These are phyloP conservation scores for Drusus annulatus DNA, from an alignment of 1,140 invertebrate genomes.

Conservation along the genomic window DNA sequence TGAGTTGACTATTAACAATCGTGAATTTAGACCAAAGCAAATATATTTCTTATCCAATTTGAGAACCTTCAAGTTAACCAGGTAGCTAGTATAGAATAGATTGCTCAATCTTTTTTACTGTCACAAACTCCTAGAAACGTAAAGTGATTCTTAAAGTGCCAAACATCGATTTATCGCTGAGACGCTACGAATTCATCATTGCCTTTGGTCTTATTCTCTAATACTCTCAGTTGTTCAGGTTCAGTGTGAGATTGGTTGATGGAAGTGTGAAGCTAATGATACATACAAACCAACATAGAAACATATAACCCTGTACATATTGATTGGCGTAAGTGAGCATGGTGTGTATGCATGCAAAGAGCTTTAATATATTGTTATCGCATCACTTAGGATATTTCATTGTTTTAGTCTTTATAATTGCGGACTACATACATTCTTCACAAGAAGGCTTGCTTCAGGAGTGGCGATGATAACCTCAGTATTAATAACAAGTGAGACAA, in stretches of 20 bases:
- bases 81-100: too few species aligned
- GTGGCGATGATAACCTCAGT: constrained; percentile 24
- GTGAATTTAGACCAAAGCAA: too few species aligned
- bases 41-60: too few species aligned
- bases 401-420: constrained; percentile 25
- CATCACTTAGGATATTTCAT: constrained; percentile 48
- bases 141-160: constrained; percentile 31
- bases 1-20: too few species aligned
- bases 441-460: not conserved
- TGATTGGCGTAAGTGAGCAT: constrained; percentile 36
- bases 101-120: constrained; percentile 1
- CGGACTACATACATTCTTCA: constrained; percentile 23
- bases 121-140: constrained; percentile 18
- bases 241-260: not conserved
- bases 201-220: too few species aligned
- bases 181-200: not conserved
- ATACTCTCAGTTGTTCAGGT: too few species aligned
- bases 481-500: constrained; percentile 43
- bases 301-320: not conserved
- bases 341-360: constrained; percentile 50
- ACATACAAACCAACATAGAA: too few species aligned
- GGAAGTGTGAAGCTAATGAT: not conserved
- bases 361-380: constrained; percentile 54
- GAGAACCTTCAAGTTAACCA: too few species aligned
- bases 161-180: constrained; percentile 40